A percentile compares a stretch with the other conserved stretches of the same genome.
These are phyloP conservation scores for Periophthalmus modestus DNA, from an alignment of 2,113 vertebrate species.

Conservation along the genomic window DNA sequence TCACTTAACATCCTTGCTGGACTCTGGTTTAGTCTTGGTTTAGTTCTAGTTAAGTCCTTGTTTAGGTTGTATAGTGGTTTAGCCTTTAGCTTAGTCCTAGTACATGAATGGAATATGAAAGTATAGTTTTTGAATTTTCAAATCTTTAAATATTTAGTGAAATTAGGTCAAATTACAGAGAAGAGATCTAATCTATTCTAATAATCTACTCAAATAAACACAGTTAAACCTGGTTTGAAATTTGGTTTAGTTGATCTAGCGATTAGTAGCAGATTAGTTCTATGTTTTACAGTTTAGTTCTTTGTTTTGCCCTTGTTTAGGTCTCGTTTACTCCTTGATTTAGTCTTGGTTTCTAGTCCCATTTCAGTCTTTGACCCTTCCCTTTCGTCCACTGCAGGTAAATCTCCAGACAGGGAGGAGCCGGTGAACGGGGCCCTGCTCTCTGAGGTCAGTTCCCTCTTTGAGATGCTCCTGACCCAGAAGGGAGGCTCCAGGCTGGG, in stretches of 20 bases:
- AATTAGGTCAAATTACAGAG: no score
- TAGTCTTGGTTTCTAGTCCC: no score
- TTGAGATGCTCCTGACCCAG: constrained; percentile 90
- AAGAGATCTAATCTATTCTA: no score
- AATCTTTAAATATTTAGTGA: no score
- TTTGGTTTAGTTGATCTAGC: no score
- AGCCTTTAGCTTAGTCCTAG: no score
- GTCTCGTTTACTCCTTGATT: neutral
- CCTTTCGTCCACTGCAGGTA: constrained; percentile 40
- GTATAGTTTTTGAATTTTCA: no score
- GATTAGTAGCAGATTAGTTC: no score
- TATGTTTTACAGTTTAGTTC: neutral
- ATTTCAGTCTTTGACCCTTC: neutral
- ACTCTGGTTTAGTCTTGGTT: neutral
- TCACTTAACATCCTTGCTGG: neutral
- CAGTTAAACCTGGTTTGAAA: no score
- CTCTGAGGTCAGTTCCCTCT: constrained; percentile 90
- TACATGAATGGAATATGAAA: no score
- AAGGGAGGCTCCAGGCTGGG: constrained; percentile 78
- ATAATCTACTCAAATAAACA: no score
- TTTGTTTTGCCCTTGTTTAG: neutral
- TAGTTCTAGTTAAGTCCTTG: neutral
- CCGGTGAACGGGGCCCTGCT: constrained; percentile 84
- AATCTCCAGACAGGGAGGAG: constrained; percentile 74
- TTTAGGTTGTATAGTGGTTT: no score